Evolutionary conservation across 2,797 vertebrate species (phyloP).

Genomic region (Pachyuromys duprasi): DNA sequence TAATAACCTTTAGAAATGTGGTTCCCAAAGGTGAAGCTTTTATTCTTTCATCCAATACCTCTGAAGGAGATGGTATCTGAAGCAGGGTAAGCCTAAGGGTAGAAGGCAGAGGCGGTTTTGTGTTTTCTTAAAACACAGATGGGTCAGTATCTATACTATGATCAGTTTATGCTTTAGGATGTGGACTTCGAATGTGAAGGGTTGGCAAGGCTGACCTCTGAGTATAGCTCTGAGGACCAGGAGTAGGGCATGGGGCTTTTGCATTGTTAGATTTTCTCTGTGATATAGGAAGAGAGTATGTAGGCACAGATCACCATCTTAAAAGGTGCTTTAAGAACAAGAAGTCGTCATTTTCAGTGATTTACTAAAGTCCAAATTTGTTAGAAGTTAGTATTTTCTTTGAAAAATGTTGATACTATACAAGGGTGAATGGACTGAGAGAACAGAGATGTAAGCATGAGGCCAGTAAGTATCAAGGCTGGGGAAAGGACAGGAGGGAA

Average conservation of each 20-base stretch:
- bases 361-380: background rate
- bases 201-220: background rate
- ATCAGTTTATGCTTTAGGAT: background rate
- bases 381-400: slow-evolving; percentile 38
- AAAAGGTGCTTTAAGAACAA: background rate
- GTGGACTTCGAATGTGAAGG: background rate
- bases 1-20: slow-evolving; percentile 33
- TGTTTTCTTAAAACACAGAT: background rate
- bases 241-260: background rate
- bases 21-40: background rate
- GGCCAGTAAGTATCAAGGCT: background rate
- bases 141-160: background rate
- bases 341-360: background rate
- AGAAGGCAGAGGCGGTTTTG: background rate
- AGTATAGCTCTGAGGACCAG: background rate
- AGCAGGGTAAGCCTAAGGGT: background rate
- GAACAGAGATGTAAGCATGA: background rate
- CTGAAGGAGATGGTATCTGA: background rate
- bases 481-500: background rate
- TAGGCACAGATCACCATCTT: background rate
- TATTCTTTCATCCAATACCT: background rate
- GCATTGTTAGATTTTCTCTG: background rate
- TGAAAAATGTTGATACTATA: background rate
- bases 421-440: background rate
- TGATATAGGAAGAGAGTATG: background rate